Evolutionary conservation across 1,140 invertebrate species (phyloP).

Genomic region (Rhopalosiphum padi): DNA sequence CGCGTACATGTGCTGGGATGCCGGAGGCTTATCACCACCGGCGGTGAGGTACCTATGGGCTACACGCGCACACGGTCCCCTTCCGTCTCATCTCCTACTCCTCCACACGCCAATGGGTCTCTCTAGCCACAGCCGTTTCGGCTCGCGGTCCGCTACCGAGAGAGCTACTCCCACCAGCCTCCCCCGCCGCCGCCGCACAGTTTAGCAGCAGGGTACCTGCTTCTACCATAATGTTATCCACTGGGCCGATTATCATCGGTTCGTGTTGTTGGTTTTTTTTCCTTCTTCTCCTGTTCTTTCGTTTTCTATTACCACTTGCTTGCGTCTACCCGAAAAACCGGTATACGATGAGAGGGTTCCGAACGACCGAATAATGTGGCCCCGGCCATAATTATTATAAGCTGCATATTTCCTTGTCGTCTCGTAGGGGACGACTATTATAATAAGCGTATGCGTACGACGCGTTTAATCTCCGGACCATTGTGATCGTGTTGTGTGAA

Average conservation of each 20-base stretch:
- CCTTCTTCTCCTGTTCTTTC: not conserved
- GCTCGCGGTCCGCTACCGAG: not conserved
- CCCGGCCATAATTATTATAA: not conserved
- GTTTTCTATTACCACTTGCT: not conserved
- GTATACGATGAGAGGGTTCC: not conserved
- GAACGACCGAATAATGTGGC: not conserved
- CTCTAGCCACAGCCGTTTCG: not conserved
- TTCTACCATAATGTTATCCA: not conserved
- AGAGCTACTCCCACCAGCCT: not conserved
- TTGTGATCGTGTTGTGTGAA: not conserved
- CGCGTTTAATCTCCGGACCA: not conserved
- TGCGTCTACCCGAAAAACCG: not conserved
- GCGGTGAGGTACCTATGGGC: not conserved
- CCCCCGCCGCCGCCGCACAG: not conserved
- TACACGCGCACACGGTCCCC: not conserved
- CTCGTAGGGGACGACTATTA: not conserved
- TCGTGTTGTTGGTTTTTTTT: not conserved
- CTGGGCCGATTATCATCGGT: not conserved
- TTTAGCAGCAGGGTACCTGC: slow-evolving; percentile 18
- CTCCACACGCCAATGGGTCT: not conserved
- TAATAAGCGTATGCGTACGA: not conserved
- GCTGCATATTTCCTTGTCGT: not conserved
- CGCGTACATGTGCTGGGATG: slow-evolving; percentile 12
- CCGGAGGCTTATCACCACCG: not conserved
- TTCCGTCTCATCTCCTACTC: not conserved